Base-by-base conservation (phyloP, 2,888 invertebrate species). In the Carabus problematicus region DNA sequence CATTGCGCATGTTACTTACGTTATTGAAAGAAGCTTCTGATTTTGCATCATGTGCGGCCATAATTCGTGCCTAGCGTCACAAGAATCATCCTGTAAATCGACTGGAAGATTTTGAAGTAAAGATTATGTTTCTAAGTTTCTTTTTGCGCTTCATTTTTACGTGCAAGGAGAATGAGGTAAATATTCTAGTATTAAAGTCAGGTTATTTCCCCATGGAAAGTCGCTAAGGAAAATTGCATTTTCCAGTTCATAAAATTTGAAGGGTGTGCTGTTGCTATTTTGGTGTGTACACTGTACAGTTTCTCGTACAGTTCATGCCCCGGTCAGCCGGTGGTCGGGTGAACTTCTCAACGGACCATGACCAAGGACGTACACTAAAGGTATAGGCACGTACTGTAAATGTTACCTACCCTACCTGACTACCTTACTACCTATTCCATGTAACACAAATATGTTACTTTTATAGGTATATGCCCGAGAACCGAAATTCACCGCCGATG, bases 211-310 rank as follows among this genome's bases (percentile, higher is more conserved):
- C 75, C 72, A 74, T 76, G 75, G 75, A 73, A 75, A 74, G 72
- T 76, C 73, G 72, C 73, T 74, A 74, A 76, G 73, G 76, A 76
- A 76, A 78, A 77, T 78, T 76, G 76, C 76, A 76, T 77, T 78
- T 78, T 78, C 77, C 76, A 75, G 70, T 74, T 77, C 77, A 77
- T 78, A 77, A 78, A 77, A 76, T 76, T 75, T 76, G 73, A 77
- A 77, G 76, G 73, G 74, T 52, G 61, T 64, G 61, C 73, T 73
- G 67, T 73, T 75, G 74, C 72, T 74, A 72, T 74, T 67, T 69
- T 42, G 60, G 63, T 68, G 58, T 71, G 29, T 29, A 29, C 29
- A 52, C 54, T 52, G 72, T 70, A 72, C 61, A 62, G 62, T 47
- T 29, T 60, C 54, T 59, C 45, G 47, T 58, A 70, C 43, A 42